These are phyloP conservation scores for Paralinhomoeus sp. DNA, from an alignment of 2,888 invertebrate species.

Conservation along the genomic window DNA sequence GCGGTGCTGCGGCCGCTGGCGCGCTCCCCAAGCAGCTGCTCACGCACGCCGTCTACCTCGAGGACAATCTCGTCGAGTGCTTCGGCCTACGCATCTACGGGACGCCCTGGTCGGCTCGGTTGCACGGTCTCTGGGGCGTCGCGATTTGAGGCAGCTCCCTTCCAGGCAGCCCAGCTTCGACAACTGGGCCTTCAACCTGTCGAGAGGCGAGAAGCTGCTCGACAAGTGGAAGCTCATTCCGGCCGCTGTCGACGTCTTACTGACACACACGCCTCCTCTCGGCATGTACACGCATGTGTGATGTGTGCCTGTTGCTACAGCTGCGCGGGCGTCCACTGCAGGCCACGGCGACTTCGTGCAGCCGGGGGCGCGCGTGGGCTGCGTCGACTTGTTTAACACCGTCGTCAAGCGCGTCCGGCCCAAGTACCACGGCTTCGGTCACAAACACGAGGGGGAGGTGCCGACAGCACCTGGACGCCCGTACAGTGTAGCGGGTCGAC, in stretches of 20 bases:
- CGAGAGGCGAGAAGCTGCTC: slow-evolving; percentile 44
- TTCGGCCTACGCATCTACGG: too few species aligned
- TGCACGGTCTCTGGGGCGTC: not conserved
- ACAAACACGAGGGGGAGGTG: slow-evolving; percentile 50
- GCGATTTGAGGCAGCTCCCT: too few species aligned
- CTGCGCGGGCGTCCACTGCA: too few species aligned
- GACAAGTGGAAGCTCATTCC: slow-evolving; percentile 61
- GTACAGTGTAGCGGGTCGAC: not conserved
- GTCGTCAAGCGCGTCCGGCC: slow-evolving; percentile 52
- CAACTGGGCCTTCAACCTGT: slow-evolving; percentile 58
- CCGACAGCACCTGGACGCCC: not conserved
- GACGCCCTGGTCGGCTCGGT: slow-evolving; percentile 42
- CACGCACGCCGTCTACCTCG: slow-evolving; percentile 51
- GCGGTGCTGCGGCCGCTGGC: not conserved
- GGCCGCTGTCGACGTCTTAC: slow-evolving; percentile 45
- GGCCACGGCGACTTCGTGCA: slow-evolving; percentile 49
- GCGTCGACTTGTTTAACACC: slow-evolving; percentile 50
- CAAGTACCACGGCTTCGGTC: slow-evolving; percentile 61
- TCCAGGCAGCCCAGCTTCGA: slow-evolving; percentile 15
- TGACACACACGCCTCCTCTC: slow-evolving; percentile 55
- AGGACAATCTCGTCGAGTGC: slow-evolving; percentile 46
- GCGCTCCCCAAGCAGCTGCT: slow-evolving; percentile 31
- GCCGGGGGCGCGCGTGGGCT: slow-evolving; percentile 50
- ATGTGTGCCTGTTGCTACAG: too few species aligned
- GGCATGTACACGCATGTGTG: slow-evolving; percentile 29